Evolutionary conservation across 2,113 vertebrate species (phyloP).

Genomic region (Kryptolebias marmoratus): DNA sequence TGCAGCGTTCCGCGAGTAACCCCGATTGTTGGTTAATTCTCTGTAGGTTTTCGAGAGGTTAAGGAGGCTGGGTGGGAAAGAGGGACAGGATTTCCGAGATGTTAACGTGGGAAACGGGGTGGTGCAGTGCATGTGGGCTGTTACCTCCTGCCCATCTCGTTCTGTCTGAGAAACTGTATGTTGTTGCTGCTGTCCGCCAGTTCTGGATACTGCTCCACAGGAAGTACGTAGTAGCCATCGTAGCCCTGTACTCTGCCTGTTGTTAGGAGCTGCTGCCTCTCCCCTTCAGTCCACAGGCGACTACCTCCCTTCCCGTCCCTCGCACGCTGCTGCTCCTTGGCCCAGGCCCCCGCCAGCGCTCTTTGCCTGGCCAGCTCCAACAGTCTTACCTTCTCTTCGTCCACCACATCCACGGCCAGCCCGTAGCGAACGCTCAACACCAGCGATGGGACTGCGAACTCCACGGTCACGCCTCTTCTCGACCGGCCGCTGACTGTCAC

Average conservation of each 20-base stretch:
- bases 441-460: slow-evolving; percentile 88
- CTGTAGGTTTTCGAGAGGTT: slow-evolving; percentile 89
- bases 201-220: slow-evolving; percentile 98
- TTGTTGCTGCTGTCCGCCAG: slow-evolving; percentile 99
- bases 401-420: slow-evolving; percentile 89
- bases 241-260: slow-evolving; percentile 95
- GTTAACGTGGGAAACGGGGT: slow-evolving; percentile 33
- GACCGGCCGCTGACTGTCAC: slow-evolving; percentile 94
- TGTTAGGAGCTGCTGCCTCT: slow-evolving; percentile 95
- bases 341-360: slow-evolving; percentile 91
- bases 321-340: slow-evolving; percentile 93
- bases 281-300: slow-evolving; percentile 97
- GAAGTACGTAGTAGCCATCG: slow-evolving; percentile 97
- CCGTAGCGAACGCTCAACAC: slow-evolving; percentile 94
- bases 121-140: slow-evolving; percentile 81
- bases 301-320: slow-evolving; percentile 94
- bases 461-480: slow-evolving; percentile 91
- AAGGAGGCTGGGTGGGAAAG: slow-evolving; percentile 61
- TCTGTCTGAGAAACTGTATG: slow-evolving; percentile 99
- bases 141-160: slow-evolving; percentile 99
- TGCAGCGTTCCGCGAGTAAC: slow-evolving; percentile 91
- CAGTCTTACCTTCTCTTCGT: slow-evolving; percentile 94
- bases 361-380: slow-evolving; percentile 93
- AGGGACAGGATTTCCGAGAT: slow-evolving; percentile 49
- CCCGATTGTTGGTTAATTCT: slow-evolving; percentile 93